These are phyloP conservation scores for Falco punctatus DNA, from an alignment of 2,113 vertebrate genomes.

Conservation along the genomic window DNA sequence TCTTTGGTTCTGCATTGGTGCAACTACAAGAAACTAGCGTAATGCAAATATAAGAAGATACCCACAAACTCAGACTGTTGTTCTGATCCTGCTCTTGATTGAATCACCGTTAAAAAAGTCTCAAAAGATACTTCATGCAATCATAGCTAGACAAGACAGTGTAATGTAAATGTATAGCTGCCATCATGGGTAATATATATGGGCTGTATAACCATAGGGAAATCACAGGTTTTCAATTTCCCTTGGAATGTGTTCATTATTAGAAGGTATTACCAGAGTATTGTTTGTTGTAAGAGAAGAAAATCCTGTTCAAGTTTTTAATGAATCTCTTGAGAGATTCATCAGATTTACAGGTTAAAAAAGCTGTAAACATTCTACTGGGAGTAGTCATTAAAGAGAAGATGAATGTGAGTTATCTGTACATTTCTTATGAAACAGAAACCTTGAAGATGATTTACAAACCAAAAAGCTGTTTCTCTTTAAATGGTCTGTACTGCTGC, in stretches of 20 bases:
- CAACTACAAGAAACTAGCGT: neutral
- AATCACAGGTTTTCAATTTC: constrained; percentile 46
- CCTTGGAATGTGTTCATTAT: constrained; percentile 65
- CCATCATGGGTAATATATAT: neutral
- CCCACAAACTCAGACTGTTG: neutral
- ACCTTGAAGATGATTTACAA: constrained; percentile 18
- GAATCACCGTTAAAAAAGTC: neutral
- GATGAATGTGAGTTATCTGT: constrained; percentile 33
- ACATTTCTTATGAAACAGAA: constrained; percentile 9
- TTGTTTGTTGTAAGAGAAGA: constrained; percentile 70
- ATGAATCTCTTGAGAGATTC: constrained; percentile 76
- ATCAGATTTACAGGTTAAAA: constrained; percentile 71
- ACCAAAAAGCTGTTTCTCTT: neutral
- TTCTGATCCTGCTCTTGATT: neutral
- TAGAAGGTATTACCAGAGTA: constrained; percentile 65
- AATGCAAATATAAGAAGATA: neutral
- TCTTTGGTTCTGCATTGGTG: neutral
- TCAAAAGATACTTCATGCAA: neutral
- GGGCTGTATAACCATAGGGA: constrained; percentile 37
- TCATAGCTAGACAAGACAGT: neutral
- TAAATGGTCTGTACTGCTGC: neutral
- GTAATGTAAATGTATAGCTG: neutral
- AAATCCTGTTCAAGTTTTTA: constrained; percentile 72
- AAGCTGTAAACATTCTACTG: constrained; percentile 58
- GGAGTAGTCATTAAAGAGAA: constrained; percentile 48